Conservation (phyloP, 2,113 vertebrate species). For the Melanerpes formicivorus region DNA sequence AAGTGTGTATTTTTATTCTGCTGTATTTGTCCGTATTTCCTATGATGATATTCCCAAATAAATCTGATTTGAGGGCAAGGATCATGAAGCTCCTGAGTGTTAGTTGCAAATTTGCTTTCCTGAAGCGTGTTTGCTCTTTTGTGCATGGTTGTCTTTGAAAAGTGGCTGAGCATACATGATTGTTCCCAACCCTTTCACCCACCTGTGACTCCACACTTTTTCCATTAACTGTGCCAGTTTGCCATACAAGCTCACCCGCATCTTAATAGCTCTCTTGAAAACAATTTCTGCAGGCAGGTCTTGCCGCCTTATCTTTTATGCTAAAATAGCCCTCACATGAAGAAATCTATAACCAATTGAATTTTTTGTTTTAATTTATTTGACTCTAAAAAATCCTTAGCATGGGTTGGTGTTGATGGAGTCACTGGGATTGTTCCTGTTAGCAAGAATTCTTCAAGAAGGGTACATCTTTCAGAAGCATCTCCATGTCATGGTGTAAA, state of each 20-base stretch:
- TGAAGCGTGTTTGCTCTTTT: neutral
- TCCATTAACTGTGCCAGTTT: neutral
- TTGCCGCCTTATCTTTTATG: neutral
- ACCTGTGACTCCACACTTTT: neutral
- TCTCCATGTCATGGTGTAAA: neutral
- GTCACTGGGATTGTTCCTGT: neutral
- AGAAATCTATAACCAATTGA: neutral
- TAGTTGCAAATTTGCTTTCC: constrained; percentile 34
- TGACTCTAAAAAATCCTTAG: neutral
- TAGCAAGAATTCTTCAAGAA: neutral
- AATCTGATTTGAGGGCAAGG: constrained; percentile 73
- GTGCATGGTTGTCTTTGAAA: neutral
- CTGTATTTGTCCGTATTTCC: constrained; percentile 74
- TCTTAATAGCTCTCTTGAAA: neutral
- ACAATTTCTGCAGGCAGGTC: neutral
- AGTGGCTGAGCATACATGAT: neutral
- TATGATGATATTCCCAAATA: constrained; percentile 76
- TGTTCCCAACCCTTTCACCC: neutral
- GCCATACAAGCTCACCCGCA: neutral
- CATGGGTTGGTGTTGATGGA: neutral
- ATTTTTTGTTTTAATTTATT: neutral
- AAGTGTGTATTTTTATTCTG: constrained; percentile 70
- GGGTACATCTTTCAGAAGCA: neutral
- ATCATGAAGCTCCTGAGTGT: constrained; percentile 50
- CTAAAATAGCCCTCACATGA: neutral